phyloP scores from a whole-genome alignment of 2,113 vertebrate genomes.

The Antidorcas marsupialis region DNA sequence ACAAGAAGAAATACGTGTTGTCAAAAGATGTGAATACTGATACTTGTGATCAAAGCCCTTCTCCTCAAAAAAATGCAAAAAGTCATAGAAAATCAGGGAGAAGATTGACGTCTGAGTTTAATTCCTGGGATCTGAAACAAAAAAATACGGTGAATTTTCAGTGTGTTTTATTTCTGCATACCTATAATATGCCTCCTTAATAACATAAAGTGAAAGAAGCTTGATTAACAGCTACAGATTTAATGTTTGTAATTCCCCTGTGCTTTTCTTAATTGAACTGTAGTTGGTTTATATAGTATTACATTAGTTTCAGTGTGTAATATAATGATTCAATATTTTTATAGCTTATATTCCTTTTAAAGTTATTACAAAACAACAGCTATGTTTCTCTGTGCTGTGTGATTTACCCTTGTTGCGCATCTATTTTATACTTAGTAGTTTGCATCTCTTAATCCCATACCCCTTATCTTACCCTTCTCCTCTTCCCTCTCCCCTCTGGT shows the following conservation, averaged over 20 bases:
- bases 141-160: constrained; percentile 46
- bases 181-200: background rate
- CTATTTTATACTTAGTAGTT: background rate
- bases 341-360: background rate
- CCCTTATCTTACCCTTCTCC: background rate
- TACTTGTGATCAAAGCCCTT: constrained; percentile 21
- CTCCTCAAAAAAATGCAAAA: constrained; percentile 44
- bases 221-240: background rate
- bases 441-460: background rate
- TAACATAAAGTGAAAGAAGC: background rate
- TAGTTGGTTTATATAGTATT: background rate
- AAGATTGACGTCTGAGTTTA: constrained; percentile 49
- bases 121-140: constrained; percentile 22
- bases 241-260: background rate
- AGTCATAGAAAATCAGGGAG: constrained; percentile 51
- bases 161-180: background rate
- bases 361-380: background rate
- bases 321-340: background rate
- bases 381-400: background rate
- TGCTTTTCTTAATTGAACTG: background rate
- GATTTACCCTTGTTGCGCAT: background rate
- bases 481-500: background rate
- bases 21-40: constrained; percentile 50
- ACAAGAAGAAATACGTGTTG: constrained; percentile 48
- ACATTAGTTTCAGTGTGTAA: background rate